A percentile compares a stretch with the other conserved stretches of the same genome.
phyloP scores from a whole-genome alignment of 2,888 invertebrate species.

The Leptogaster cylindrica region DNA sequence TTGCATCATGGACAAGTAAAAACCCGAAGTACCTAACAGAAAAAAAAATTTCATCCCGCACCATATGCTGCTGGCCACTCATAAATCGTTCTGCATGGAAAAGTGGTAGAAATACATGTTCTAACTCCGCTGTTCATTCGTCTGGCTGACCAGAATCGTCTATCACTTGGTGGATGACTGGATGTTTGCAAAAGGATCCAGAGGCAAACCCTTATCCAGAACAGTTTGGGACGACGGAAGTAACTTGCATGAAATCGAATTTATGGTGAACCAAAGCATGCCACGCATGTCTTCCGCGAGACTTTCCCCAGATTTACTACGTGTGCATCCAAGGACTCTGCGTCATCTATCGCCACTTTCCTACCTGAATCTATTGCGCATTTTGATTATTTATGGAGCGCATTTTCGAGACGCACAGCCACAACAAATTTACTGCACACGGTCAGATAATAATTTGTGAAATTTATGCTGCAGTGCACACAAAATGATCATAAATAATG shows the following conservation, averaged over 20 bases:
- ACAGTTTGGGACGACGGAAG: conserved; percentile 38
- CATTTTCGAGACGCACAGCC: conserved; percentile 14
- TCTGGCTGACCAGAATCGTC: too few species aligned
- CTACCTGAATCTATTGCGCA: conserved; percentile 36
- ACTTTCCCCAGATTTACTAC: conserved; percentile 15
- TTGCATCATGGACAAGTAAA: too few species aligned
- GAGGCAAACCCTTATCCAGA: too few species aligned
- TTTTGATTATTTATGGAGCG: conserved; percentile 37
- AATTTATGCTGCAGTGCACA: conserved; percentile 43
- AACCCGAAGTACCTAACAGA: too few species aligned
- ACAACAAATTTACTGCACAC: conserved; percentile 37
- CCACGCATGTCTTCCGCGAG: conserved; percentile 6
- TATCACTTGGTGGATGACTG: too few species aligned
- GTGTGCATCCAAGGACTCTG: background rate
- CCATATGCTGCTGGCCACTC: too few species aligned
- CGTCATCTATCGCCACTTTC: conserved; percentile 37
- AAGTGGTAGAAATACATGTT: too few species aligned
- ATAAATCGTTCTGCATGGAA: too few species aligned
- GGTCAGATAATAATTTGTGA: conserved; percentile 39
- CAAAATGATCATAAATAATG: conserved; percentile 43
- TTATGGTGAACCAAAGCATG: conserved; percentile 9
- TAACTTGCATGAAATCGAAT: conserved; percentile 26
- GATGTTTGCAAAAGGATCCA: too few species aligned
- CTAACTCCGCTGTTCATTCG: too few species aligned
- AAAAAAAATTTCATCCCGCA: too few species aligned